A percentile compares a stretch with the other conserved stretches of the same genome.
Evolutionary conservation across 1,140 invertebrate species (phyloP).

Genomic region (Brachionus koreanus): DNA sequence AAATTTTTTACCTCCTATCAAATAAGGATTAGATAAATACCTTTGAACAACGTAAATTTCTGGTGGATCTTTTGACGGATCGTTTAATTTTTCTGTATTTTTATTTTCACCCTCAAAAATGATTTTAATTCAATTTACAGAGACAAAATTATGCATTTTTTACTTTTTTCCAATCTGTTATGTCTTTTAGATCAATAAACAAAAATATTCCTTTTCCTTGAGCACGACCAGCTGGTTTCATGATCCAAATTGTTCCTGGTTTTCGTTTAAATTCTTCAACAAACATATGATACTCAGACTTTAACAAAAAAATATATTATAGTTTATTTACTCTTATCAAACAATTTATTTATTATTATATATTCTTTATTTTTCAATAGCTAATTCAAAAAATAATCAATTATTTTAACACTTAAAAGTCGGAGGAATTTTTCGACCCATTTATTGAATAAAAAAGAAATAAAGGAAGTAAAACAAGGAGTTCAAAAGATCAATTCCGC

Average conservation of each 20-base stretch:
- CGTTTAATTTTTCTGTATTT: slow-evolving; percentile 15
- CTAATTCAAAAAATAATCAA: too few relatives aligned
- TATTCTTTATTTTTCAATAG: too few relatives aligned
- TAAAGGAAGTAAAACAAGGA: too few relatives aligned
- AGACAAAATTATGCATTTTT: not conserved
- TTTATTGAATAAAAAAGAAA: too few relatives aligned
- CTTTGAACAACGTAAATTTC: slow-evolving; percentile 59
- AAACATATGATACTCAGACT: slow-evolving; percentile 62
- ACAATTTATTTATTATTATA: too few relatives aligned
- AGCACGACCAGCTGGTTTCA: slow-evolving; percentile 61
- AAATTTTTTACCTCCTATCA: slow-evolving; percentile 59
- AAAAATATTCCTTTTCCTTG: slow-evolving; percentile 62
- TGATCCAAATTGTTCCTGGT: slow-evolving; percentile 61
- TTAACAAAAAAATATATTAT: slow-evolving; percentile 37
- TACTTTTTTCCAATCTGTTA: slow-evolving; percentile 62
- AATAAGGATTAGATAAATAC: slow-evolving; percentile 58
- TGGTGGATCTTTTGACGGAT: slow-evolving; percentile 45
- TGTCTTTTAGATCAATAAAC: slow-evolving; percentile 60
- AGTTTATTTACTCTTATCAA: not conserved
- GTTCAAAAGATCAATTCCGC: too few relatives aligned
- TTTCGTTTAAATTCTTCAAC: slow-evolving; percentile 61
- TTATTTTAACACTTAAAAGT: too few relatives aligned
- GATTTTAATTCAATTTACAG: not conserved
- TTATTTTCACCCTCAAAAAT: slow-evolving; percentile 19
- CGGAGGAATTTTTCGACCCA: too few relatives aligned